Percentiles rank a stretch among this genome's conserved stretches.
These are phyloP conservation scores for Baccha elongata DNA, from an alignment of 2,888 invertebrate species.

Conservation along the genomic window DNA sequence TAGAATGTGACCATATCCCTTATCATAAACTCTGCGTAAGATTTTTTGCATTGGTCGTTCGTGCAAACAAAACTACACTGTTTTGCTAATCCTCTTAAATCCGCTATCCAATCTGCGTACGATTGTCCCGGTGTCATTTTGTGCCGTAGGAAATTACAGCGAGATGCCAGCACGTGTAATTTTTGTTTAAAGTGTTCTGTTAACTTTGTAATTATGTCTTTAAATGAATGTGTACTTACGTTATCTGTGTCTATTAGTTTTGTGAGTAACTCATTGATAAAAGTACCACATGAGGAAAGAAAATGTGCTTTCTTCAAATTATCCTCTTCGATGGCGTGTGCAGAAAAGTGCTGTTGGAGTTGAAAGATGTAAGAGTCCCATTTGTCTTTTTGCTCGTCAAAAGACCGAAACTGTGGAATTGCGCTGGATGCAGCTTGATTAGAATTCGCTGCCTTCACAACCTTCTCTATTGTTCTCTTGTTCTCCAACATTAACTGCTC, in stretches of 20 bases:
- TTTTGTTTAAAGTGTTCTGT: slow-evolving; percentile 14
- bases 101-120: no score
- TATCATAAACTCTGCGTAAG: no score
- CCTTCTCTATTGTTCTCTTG: not conserved
- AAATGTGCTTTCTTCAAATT: slow-evolving; percentile 9
- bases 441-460: not conserved
- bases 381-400: slow-evolving; percentile 16
- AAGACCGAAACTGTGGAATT: slow-evolving; percentile 7
- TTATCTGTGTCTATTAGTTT: not conserved
- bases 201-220: slow-evolving; percentile 8
- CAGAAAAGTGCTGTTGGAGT: slow-evolving; percentile 27
- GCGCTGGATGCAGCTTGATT: not conserved
- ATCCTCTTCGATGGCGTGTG: not conserved
- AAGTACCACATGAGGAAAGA: not conserved
- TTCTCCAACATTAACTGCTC: no score
- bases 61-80: slow-evolving; percentile 5
- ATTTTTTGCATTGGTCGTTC: not conserved
- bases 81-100: not conserved
- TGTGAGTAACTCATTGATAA: not conserved
- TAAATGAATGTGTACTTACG: slow-evolving; percentile 14
- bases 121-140: slow-evolving; percentile 11
- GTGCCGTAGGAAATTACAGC: slow-evolving; percentile 7
- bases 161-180: slow-evolving; percentile 6
- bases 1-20: no score
- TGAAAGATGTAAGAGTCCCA: slow-evolving; percentile 22